phyloP scores from a whole-genome alignment of 2,888 invertebrate species.

The Aleiodes alternator region DNA sequence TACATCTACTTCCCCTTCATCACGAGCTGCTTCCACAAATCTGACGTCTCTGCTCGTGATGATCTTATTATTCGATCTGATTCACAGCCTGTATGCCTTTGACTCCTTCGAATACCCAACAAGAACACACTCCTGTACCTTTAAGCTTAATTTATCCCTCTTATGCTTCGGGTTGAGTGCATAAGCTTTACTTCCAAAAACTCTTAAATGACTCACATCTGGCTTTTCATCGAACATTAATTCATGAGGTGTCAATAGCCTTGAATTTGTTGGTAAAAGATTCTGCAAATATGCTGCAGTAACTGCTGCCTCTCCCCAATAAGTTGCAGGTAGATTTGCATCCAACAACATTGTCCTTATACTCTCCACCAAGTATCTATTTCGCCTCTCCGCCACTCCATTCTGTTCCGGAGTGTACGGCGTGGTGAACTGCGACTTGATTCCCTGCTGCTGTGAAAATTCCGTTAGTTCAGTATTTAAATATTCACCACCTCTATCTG shows the following conservation, averaged over 20 bases:
- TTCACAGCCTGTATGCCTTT: no score
- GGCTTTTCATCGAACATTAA: slow-evolving; percentile 43
- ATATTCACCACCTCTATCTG: slow-evolving; percentile 58
- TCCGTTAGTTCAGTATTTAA: slow-evolving; percentile 54
- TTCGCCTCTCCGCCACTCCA: slow-evolving; percentile 60
- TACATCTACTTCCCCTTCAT: no score
- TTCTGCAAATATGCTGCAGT: slow-evolving; percentile 58
- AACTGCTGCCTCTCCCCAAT: slow-evolving; percentile 63
- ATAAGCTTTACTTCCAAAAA: slow-evolving; percentile 45
- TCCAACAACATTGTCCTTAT: slow-evolving; percentile 60
- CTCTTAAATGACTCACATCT: slow-evolving; percentile 38
- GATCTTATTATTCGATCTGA: no score
- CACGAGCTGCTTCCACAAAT: no score
- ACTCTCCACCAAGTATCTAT: slow-evolving; percentile 58
- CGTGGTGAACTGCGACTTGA: slow-evolving; percentile 56
- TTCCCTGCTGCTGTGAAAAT: slow-evolving; percentile 57
- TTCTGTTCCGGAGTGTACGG: slow-evolving; percentile 59
- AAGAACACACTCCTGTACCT: no score
- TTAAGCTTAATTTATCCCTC: slow-evolving; percentile 33
- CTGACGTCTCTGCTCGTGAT: no score
- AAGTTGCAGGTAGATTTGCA: slow-evolving; percentile 53
- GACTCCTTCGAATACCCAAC: no score
- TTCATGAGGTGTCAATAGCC: slow-evolving; percentile 40
- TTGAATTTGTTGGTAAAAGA: slow-evolving; percentile 42
- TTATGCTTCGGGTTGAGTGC: slow-evolving; percentile 44